Percentiles rank a stretch among this genome's conserved stretches.
These are phyloP conservation scores for Pitta sordida DNA, from an alignment of 2,113 vertebrate species.

Conservation along the genomic window DNA sequence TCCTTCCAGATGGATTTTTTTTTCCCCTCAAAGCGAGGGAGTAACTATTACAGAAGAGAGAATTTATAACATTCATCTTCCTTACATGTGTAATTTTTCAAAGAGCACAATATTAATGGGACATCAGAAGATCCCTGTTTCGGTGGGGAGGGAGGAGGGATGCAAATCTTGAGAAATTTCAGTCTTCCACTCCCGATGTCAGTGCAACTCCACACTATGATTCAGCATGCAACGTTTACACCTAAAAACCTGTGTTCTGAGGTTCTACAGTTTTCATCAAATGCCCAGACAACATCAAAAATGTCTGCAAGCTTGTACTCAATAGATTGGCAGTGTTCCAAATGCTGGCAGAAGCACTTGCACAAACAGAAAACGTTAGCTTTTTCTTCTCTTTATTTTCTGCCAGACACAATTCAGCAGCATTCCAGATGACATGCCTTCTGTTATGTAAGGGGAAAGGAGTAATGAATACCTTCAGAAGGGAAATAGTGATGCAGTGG, in stretches of 20 bases:
- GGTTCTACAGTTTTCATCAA: background rate
- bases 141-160: background rate
- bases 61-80: slow-evolving; percentile 33
- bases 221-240: background rate
- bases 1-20: background rate
- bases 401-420: background rate
- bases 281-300: background rate
- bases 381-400: slow-evolving; percentile 7
- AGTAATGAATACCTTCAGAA: background rate
- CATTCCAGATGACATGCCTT: background rate
- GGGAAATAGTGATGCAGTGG: accelerated
- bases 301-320: background rate
- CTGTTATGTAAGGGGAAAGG: background rate
- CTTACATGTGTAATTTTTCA: slow-evolving; percentile 38
- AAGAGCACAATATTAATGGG: slow-evolving; percentile 14
- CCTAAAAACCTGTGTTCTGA: background rate
- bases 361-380: background rate
- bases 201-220: background rate
- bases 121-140: background rate
- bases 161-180: background rate
- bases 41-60: background rate
- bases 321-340: background rate
- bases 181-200: background rate
- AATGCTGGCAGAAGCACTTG: background rate
- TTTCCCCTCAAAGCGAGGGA: background rate